Percentiles rank a stretch among this genome's conserved stretches.
These are phyloP conservation scores for Gambusia yucatana DNA, from an alignment of 2,797 vertebrate genomes.

Conservation along the genomic window DNA sequence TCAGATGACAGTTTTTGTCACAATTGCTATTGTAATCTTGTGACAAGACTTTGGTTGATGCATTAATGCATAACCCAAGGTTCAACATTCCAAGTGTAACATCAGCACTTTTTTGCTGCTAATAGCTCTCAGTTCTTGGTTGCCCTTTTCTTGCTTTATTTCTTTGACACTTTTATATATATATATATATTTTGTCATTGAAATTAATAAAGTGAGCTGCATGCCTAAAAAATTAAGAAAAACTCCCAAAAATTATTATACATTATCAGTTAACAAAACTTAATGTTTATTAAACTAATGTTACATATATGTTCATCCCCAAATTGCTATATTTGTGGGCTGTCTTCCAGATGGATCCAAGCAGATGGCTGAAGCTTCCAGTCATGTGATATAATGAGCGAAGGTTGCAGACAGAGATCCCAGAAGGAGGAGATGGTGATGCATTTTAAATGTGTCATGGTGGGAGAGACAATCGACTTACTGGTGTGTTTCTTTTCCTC, in stretches of 20 bases:
- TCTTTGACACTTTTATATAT: background rate
- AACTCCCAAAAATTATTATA: background rate
- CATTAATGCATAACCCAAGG: background rate
- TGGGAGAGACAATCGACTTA: conserved; percentile 11
- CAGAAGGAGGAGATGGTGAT: conserved; percentile 33
- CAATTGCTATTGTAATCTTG: background rate
- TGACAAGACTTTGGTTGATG: background rate
- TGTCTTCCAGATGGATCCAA: conserved; percentile 46
- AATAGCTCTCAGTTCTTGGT: background rate
- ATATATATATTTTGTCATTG: background rate
- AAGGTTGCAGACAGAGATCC: conserved; percentile 11
- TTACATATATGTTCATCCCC: conserved; percentile 3
- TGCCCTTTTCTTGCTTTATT: background rate
- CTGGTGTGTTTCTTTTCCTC: conserved; percentile 19
- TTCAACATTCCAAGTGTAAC: background rate
- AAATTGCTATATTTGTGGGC: conserved; percentile 22
- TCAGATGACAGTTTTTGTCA: background rate
- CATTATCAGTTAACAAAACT: background rate
- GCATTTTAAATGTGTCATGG: conserved; percentile 27
- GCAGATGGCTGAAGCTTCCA: conserved; percentile 53
- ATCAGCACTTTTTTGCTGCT: background rate
- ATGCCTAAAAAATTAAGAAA: background rate
- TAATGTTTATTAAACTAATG: background rate
- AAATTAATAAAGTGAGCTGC: background rate
- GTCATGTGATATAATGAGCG: conserved; percentile 38